Conservation (phyloP, 2,888 invertebrate genomes). For the Ophioninae sp. region DNA sequence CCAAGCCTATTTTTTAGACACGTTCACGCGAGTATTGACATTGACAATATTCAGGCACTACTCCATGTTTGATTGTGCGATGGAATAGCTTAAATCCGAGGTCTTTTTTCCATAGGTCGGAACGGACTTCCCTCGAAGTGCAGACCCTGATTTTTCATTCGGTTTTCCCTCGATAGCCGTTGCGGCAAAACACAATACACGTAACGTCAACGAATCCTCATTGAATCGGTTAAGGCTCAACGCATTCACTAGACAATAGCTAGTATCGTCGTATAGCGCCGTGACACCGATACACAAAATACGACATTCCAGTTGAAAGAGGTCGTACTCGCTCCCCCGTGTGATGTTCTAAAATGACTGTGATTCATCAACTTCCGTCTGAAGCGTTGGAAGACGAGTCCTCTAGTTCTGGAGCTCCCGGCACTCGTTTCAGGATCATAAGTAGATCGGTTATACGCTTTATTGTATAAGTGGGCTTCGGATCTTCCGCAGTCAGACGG, state of each 20-base stretch:
- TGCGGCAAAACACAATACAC: neutral
- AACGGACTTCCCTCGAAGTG: neutral
- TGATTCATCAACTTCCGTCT: conserved; percentile 82
- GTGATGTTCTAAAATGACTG: neutral
- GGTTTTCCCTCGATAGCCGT: neutral
- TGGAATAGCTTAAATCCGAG: neutral
- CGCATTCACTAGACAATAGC: neutral
- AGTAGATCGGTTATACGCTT: conserved; percentile 85
- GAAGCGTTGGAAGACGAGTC: conserved; percentile 79
- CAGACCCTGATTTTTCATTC: neutral
- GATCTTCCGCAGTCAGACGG: conserved; percentile 78
- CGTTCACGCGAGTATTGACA: conserved; percentile 7
- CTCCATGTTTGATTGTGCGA: conserved; percentile 23
- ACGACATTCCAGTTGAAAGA: conserved; percentile 19
- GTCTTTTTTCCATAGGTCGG: neutral
- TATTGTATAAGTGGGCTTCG: conserved; percentile 86
- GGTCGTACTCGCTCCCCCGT: conserved; percentile 28
- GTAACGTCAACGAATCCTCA: neutral
- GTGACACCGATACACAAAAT: conserved; percentile 19
- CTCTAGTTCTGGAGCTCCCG: conserved; percentile 81
- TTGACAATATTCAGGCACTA: conserved; percentile 28
- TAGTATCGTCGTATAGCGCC: conserved; percentile 18
- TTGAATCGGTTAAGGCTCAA: conserved; percentile 11
- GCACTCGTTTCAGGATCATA: conserved; percentile 82
- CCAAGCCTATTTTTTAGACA: neutral